A percentile compares a stretch with the other conserved stretches of the same genome.
phyloP scores from a whole-genome alignment of 2,113 vertebrate species.

The Silurus asotus region DNA sequence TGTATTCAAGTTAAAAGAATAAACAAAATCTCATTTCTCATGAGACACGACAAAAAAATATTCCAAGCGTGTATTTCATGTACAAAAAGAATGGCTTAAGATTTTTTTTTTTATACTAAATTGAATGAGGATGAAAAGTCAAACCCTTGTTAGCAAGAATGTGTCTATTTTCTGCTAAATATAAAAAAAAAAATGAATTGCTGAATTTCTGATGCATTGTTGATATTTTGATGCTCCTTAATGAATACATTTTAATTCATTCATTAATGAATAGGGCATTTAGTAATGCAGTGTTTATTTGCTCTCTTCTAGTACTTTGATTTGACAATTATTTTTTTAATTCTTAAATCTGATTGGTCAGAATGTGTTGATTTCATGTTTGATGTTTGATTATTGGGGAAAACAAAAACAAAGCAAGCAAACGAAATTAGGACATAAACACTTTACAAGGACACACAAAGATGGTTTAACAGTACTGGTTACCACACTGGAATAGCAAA shows the following conservation, averaged over 20 bases:
- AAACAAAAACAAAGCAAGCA: neutral
- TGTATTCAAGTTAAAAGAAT: constrained; percentile 46
- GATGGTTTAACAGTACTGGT: neutral
- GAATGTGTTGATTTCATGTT: neutral
- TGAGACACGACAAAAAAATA: constrained; percentile 7
- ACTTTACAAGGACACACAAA: neutral
- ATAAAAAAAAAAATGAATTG: neutral
- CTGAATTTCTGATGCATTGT: neutral
- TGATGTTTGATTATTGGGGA: no score
- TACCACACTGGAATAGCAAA: neutral
- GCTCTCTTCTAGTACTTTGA: neutral
- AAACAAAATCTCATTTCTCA: constrained; percentile 15
- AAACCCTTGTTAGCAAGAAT: neutral
- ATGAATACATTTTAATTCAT: neutral
- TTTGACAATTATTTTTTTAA: neutral
- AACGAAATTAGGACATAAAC: neutral
- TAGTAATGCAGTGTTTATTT: neutral
- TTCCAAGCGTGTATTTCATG: constrained; percentile 22
- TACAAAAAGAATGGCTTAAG: constrained; percentile 29
- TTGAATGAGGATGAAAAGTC: neutral
- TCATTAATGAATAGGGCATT: neutral
- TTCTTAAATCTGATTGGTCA: neutral
- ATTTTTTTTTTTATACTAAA: constrained; percentile 35
- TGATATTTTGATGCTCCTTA: no score
- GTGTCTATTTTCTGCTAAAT: neutral